Base-by-base conservation (phyloP, 2,888 invertebrate species). In the Tenthredo livida region DNA sequence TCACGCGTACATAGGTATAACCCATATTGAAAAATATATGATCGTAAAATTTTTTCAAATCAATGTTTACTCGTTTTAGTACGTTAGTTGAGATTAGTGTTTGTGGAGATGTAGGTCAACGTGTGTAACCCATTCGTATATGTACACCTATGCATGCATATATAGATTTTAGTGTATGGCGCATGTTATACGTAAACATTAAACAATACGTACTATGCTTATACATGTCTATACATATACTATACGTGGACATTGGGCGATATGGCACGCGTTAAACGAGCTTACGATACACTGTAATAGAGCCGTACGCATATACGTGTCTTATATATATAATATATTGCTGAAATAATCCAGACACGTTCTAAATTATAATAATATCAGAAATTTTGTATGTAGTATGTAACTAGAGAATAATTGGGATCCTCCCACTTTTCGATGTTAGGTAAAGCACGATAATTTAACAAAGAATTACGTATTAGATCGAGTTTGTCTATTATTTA, bases 1-100 rank as follows among this genome's bases (percentile, higher is more conserved):
- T n/a, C 25, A 43, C 4, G 12, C 43, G 0, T n/a, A 54, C 54
- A 12, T 47, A 6, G 5, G 6, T 50, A 17, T 1, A n/a, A 50
- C 17, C 6, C 17, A 50, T 17, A 73, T 43, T 25, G 40, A 21
- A 15, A n/a, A 73, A 73, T 73, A 21, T 67, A 33, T 54, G 54
- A 67, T 73, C 73, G 43, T 73, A 73, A 73, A 73, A 54, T 7
- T 54, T 54, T 54, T 43, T 25, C 17, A 43, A 43, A 73, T 73
- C 47, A 43, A 25, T 73, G 15, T 73, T 73, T 73, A 73, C 15
- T 21, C 73, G 43, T 21, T 43, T n/a, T 43, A 9, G 43, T 25
- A 29, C 2, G 2, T 29, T 1, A 9, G 43, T 21, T 25, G 43
- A 17, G 15, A 37, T 15, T 43, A 61, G 43, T 25, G n/a, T 21